Base-by-base conservation (phyloP, 2,797 vertebrate genomes). In the Trachurus trachurus region DNA sequence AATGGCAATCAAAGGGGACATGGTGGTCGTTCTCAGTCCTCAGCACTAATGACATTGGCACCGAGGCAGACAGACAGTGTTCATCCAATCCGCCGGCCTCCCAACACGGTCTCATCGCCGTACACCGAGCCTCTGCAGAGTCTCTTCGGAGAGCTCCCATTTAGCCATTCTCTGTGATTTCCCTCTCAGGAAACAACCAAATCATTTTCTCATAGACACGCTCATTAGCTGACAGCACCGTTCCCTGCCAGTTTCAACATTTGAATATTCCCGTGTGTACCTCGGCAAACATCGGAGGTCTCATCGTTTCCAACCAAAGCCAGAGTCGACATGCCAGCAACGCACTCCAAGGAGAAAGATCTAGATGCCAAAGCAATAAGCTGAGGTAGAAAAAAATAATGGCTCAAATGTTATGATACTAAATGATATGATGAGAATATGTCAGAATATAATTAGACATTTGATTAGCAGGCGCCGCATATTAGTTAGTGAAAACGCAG, bases 101-200 rank as follows among this genome's bases (percentile, higher is more conserved):
- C 87, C 90, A 82, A 92, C 87, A 80, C 61, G 53, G 83, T 71
- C 81, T 69, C 85, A 45, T 74, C 71, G 80, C 78, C 50, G 68
- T 75, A 75, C 87, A 66, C 73, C 42, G 57, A 87, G 85, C 83
- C 80, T 77, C 75, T 50, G 82, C 78, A 58, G 63, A 75, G 83
- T 87, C 92, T 94, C 94, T 92, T 89, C 87, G 86, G 93, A 93
- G 92, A 86, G 90, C 92, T 91, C 91, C 89, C 94, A 93, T 95
- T 95, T 94, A 95, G 93, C 94, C 92, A 92, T 94, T 95, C 93
- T 94, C 91, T 94, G 93, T 95, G 93, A 95, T 95, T 94, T 90
- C 88, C 91, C 94, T 95, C 94, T 94, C 90, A 95, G 95, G 94
- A 95, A 95, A 94, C 92, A 92, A 94, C 90, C 91, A 93, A 95